These are phyloP conservation scores for Lasioglossum pauxillum DNA, from an alignment of 2,888 invertebrate genomes.

Conservation along the genomic window DNA sequence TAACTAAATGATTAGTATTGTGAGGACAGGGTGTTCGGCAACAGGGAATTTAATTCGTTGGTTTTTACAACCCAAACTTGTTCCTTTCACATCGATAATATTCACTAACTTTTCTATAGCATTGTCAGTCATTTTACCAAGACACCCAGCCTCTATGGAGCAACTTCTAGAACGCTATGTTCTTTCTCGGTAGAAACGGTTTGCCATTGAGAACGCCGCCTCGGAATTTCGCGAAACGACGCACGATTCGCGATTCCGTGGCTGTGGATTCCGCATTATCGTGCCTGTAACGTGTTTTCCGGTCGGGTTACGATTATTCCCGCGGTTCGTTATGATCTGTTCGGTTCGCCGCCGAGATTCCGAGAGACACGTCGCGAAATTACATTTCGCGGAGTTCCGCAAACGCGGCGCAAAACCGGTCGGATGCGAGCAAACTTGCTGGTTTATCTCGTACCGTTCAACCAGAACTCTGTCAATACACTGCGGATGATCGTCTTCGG, in stretches of 20 bases:
- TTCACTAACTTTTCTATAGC: background rate
- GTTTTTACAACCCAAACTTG: background rate
- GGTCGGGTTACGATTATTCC: slow-evolving; percentile 28
- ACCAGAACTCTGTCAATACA: background rate
- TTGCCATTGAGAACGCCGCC: slow-evolving; percentile 6
- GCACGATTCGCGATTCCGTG: slow-evolving; percentile 1
- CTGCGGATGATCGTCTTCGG: background rate
- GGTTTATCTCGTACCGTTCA: background rate
- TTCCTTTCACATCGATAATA: background rate
- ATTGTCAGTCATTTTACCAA: background rate
- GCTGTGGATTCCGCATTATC: slow-evolving; percentile 13
- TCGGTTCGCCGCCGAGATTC: slow-evolving; percentile 33
- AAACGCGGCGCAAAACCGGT: slow-evolving; percentile 1
- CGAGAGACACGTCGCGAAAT: background rate
- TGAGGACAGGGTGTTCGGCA: background rate
- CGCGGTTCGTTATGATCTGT: slow-evolving; percentile 32
- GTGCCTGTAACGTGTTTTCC: slow-evolving; percentile 26
- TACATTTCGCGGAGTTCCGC: slow-evolving; percentile 13
- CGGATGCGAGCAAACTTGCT: background rate
- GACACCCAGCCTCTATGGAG: slow-evolving; percentile 22
- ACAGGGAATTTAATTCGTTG: background rate
- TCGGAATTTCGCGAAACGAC: slow-evolving; percentile 19
- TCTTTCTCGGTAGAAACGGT: slow-evolving; percentile 9
- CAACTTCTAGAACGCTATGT: background rate
- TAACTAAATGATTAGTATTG: background rate